phyloP scores from a whole-genome alignment of 2,113 vertebrate genomes.

The Chionis minor region DNA sequence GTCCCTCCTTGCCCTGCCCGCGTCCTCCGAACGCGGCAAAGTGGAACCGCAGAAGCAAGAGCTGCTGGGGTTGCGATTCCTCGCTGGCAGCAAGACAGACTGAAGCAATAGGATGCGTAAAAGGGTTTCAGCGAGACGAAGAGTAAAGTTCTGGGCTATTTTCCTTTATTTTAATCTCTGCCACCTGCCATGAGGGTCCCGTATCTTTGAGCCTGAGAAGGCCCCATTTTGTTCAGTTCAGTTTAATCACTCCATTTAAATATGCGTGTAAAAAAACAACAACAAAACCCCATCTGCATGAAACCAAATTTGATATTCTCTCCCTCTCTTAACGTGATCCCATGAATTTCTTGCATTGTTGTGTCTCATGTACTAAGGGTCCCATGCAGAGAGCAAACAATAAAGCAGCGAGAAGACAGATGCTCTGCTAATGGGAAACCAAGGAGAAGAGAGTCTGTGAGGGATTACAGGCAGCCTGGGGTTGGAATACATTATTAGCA shows the following conservation, averaged over 20 bases:
- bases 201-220: not conserved
- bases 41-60: not conserved
- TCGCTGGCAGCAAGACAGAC: not conserved
- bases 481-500: constrained; percentile 54
- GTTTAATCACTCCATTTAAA: not conserved
- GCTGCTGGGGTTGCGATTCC: not conserved
- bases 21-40: not conserved
- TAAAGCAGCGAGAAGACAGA: constrained; percentile 58
- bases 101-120: not conserved
- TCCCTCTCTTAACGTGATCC: not conserved
- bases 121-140: not conserved
- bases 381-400: constrained; percentile 60
- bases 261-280: not conserved
- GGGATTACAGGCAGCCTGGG: constrained; percentile 64
- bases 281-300: constrained; percentile 26
- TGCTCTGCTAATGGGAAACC: constrained; percentile 63
- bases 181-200: not conserved
- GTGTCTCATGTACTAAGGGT: constrained; percentile 28
- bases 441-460: constrained; percentile 49
- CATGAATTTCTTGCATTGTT: constrained; percentile 58
- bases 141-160: not conserved
- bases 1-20: not conserved
- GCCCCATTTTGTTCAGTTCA: not conserved
- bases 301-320: constrained; percentile 52
- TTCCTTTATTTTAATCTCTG: constrained; percentile 2